phyloP scores from a whole-genome alignment of 2,113 vertebrate genomes.

The Ploceus nigricollis region DNA sequence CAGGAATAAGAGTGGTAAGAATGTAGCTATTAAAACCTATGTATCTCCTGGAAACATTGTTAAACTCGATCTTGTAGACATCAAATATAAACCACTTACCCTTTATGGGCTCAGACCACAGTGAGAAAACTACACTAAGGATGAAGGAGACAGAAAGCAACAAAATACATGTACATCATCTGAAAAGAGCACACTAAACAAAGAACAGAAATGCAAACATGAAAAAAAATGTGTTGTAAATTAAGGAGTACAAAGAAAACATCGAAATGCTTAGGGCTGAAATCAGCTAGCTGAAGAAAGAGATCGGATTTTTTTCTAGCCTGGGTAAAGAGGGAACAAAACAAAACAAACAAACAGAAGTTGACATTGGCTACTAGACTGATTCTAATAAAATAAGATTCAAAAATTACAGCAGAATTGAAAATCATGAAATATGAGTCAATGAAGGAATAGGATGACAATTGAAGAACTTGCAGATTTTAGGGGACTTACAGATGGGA shows the following conservation, averaged over 20 bases:
- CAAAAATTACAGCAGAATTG: neutral
- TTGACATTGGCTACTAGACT: neutral
- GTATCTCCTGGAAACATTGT: neutral
- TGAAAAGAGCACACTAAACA: neutral
- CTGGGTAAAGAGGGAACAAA: neutral
- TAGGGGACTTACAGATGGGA: neutral
- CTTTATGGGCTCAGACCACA: neutral
- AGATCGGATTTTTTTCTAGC: neutral
- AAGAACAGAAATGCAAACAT: neutral
- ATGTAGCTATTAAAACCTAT: neutral
- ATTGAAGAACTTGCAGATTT: neutral
- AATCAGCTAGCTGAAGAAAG: neutral
- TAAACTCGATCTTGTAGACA: neutral
- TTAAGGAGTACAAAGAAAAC: neutral
- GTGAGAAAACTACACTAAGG: neutral
- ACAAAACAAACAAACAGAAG: neutral
- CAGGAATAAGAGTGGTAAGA: neutral
- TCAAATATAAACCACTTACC: neutral
- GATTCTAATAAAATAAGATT: neutral
- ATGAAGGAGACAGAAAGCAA: neutral
- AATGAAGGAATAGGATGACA: neutral
- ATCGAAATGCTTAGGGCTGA: neutral
- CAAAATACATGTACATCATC: neutral
- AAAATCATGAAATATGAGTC: neutral
- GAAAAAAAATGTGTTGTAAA: neutral